These are phyloP conservation scores for Euschistus heros DNA, from an alignment of 1,140 invertebrate genomes.

Conservation along the genomic window DNA sequence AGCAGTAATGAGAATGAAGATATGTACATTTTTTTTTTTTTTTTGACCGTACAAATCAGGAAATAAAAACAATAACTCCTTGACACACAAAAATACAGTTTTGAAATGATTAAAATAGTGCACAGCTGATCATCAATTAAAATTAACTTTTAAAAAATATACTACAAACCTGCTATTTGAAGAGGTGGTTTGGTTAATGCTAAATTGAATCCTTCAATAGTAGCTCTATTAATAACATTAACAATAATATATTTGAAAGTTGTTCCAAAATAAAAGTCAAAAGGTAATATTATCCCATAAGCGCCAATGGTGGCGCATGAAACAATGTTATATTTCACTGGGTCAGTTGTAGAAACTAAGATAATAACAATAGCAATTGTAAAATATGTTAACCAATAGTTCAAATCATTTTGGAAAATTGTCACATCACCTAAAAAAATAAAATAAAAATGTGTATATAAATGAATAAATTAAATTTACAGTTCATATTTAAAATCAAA, in stretches of 20 bases:
- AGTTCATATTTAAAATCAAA: background rate
- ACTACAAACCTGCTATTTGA: slow-evolving; percentile 44
- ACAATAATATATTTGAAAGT: slow-evolving; percentile 59
- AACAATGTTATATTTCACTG: slow-evolving; percentile 47
- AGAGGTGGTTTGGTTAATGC: slow-evolving; percentile 50
- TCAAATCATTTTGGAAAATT: slow-evolving; percentile 38
- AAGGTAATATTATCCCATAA: slow-evolving; percentile 46
- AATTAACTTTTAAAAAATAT: no score
- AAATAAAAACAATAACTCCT: no score
- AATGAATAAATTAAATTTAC: background rate
- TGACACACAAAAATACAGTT: no score
- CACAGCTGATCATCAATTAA: no score
- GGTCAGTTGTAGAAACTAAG: slow-evolving; percentile 40
- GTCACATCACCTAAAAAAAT: slow-evolving; percentile 17
- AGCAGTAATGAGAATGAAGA: no score
- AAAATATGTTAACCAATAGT: slow-evolving; percentile 51
- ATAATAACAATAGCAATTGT: slow-evolving; percentile 41
- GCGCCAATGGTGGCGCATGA: slow-evolving; percentile 49
- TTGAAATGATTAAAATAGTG: background rate
- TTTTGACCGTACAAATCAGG: no score
- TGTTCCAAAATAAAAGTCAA: slow-evolving; percentile 52
- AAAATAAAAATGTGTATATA: background rate
- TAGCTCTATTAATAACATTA: slow-evolving; percentile 49
- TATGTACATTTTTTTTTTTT: no score
- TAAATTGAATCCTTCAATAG: slow-evolving; percentile 44